Percentiles rank a stretch among this genome's conserved stretches.
Evolutionary conservation across 64 coral and sea anemone genomes (phyloP).

Genomic region (Pocillopora verrucosa): DNA sequence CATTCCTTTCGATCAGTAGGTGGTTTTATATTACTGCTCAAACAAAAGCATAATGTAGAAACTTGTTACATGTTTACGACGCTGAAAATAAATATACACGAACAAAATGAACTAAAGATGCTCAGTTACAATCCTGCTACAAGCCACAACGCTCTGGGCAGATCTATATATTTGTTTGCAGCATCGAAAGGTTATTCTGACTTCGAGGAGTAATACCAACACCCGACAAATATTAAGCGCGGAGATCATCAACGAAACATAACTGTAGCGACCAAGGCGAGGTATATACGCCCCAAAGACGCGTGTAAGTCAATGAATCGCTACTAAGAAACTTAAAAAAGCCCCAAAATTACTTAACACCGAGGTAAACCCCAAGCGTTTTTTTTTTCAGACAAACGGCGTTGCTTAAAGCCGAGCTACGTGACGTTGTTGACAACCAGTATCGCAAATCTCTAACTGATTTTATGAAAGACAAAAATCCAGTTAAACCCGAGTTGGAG

Average conservation of each 20-base stretch:
- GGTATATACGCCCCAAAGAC: not conserved
- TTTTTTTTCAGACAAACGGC: not conserved
- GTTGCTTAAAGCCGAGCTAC: not conserved
- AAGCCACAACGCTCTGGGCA: too few relatives aligned
- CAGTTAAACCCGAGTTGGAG: too few relatives aligned
- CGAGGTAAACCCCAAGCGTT: not conserved
- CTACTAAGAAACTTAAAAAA: not conserved
- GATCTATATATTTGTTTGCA: too few relatives aligned
- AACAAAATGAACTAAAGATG: not conserved
- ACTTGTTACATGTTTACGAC: too few relatives aligned
- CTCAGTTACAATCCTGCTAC: not conserved
- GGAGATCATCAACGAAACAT: too few relatives aligned
- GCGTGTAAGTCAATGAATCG: not conserved
- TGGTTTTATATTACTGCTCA: not conserved
- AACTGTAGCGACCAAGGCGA: too few relatives aligned
- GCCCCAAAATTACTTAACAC: not conserved
- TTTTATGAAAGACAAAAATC: too few relatives aligned
- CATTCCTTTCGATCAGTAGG: not conserved
- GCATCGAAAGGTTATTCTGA: too few relatives aligned
- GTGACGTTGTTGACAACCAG: not conserved
- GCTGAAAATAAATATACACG: not conserved
- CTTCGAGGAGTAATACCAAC: too few relatives aligned
- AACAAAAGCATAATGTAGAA: not conserved
- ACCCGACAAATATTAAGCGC: too few relatives aligned
- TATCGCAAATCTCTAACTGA: too few relatives aligned